A percentile compares a stretch with the other conserved stretches of the same genome.
Evolutionary conservation across 2,113 vertebrate genomes (phyloP).

Genomic region (Lepus americanus): DNA sequence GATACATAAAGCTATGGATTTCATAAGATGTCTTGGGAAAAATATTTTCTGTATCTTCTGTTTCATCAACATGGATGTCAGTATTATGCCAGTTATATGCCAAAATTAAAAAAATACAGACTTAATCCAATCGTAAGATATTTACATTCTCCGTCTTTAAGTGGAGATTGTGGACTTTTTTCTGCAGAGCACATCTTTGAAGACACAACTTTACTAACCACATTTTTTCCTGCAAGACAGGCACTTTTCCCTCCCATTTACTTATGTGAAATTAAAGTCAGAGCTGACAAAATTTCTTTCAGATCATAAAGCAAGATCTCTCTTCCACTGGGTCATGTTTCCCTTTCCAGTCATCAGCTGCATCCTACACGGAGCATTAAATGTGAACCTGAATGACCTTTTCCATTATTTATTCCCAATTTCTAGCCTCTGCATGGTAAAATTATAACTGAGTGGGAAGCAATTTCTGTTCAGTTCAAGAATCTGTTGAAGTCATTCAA

Average conservation of each 20-base stretch:
- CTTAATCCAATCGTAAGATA: background rate
- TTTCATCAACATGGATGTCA: constrained; percentile 21
- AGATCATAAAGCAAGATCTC: constrained; percentile 46
- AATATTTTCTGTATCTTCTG: background rate
- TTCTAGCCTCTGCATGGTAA: constrained; percentile 77
- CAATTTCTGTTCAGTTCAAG: constrained; percentile 77
- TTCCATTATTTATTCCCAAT: constrained; percentile 74
- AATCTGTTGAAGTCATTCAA: constrained; percentile 72
- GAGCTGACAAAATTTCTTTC: constrained; percentile 50
- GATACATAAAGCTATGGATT: background rate
- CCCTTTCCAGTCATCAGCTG: background rate
- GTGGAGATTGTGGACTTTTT: background rate
- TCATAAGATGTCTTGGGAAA: background rate
- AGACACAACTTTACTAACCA: background rate
- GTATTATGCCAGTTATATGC: background rate
- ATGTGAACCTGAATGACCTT: constrained; percentile 67
- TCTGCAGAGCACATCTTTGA: background rate
- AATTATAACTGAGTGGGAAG: constrained; percentile 83
- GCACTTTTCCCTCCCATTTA: background rate
- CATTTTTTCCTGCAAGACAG: background rate
- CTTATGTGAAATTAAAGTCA: constrained; percentile 53
- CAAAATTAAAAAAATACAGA: background rate
- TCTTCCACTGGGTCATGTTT: constrained; percentile 41
- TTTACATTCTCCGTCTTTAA: background rate
- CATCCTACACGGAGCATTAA: constrained; percentile 67